Evolutionary conservation across 2,113 vertebrate genomes (phyloP).

Genomic region (Callionymus lyra): DNA sequence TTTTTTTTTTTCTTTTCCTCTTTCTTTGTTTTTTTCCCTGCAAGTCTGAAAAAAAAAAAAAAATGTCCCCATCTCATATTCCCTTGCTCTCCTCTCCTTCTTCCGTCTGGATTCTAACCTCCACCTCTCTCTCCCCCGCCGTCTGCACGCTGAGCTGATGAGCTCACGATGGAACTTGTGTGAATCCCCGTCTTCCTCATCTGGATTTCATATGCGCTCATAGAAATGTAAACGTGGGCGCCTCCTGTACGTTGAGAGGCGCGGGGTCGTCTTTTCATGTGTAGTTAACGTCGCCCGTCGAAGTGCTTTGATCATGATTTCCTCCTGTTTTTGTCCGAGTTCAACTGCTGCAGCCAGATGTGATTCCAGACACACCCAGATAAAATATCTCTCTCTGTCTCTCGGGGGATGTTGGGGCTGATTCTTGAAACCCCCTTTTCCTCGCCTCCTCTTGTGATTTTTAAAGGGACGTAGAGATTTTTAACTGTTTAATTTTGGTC

Average conservation of each 20-base stretch:
- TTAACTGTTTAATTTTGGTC: no score
- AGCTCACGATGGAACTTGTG: slow-evolving; percentile 32
- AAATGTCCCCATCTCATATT: not conserved
- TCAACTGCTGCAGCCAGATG: slow-evolving; percentile 35
- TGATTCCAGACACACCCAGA: slow-evolving; percentile 52
- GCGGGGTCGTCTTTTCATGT: not conserved
- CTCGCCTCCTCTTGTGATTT: not conserved
- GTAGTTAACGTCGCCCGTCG: slow-evolving; percentile 18
- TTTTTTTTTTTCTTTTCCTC: slow-evolving; percentile 2
- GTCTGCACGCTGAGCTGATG: slow-evolving; percentile 12
- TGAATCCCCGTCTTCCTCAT: slow-evolving; percentile 19
- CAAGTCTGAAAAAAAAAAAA: not conserved
- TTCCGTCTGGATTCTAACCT: slow-evolving; percentile 5
- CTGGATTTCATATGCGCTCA: slow-evolving; percentile 33
- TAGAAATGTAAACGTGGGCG: slow-evolving; percentile 10
- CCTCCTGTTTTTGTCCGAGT: slow-evolving; percentile 15
- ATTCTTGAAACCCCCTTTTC: slow-evolving; percentile 34
- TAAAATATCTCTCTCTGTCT: slow-evolving; percentile 29
- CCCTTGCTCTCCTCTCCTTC: slow-evolving; percentile 1
- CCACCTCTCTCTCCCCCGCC: not conserved
- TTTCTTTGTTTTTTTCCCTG: not conserved
- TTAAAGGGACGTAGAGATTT: no score
- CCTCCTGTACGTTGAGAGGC: slow-evolving; percentile 2
- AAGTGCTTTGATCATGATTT: slow-evolving; percentile 40
- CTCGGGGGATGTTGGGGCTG: slow-evolving; percentile 26